phyloP scores from a whole-genome alignment of 2,113 vertebrate genomes.

The Nothocercus julius region DNA sequence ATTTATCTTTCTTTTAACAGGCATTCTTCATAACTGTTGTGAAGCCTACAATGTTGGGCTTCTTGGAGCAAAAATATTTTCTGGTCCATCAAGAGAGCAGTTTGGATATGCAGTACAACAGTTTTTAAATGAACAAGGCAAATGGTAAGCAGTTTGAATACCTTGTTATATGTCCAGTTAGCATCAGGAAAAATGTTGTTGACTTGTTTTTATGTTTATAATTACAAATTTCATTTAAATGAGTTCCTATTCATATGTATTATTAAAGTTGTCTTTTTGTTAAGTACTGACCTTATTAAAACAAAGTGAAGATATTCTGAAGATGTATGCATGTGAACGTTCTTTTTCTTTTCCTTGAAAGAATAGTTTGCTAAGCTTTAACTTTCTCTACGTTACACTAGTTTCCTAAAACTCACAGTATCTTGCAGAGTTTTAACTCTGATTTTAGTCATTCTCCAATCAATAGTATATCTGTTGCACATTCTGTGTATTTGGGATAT shows the following conservation, averaged over 20 bases:
- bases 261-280: not conserved
- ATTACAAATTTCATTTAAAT: not conserved
- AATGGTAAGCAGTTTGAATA: conserved; percentile 83
- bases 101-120: conserved; percentile 92
- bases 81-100: conserved; percentile 81
- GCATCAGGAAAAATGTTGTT: not conserved
- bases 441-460: not conserved
- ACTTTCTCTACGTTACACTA: not conserved
- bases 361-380: not conserved
- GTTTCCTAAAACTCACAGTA: not conserved
- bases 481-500: not conserved
- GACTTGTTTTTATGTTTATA: not conserved
- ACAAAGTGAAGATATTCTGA: not conserved
- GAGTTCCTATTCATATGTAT: not conserved
- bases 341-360: not conserved
- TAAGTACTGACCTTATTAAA: not conserved
- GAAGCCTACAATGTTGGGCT: conserved; percentile 88
- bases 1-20: conserved; percentile 70
- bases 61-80: conserved; percentile 84
- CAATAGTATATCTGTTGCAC: not conserved
- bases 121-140: conserved; percentile 81
- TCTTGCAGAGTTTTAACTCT: not conserved
- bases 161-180: not conserved
- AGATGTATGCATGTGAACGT: fast-evolving
- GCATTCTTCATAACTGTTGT: conserved; percentile 72